Percentiles rank a stretch among this genome's conserved stretches.
These are phyloP conservation scores for Drosophila formosana DNA, from an alignment of 2,888 invertebrate species.

Conservation along the genomic window DNA sequence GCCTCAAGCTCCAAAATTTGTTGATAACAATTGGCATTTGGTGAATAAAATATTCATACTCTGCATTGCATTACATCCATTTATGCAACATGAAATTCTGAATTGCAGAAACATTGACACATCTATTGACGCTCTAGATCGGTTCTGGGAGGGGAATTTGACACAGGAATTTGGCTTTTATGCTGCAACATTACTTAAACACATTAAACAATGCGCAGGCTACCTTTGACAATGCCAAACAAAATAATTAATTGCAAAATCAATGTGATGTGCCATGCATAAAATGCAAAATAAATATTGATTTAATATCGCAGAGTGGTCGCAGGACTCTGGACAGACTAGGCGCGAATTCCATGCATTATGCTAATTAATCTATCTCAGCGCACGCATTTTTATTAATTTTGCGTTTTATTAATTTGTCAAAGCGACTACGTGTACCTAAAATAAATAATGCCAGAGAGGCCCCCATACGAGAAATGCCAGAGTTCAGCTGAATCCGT, in stretches of 20 bases:
- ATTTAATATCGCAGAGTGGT: slow-evolving; percentile 31
- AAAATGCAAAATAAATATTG: slow-evolving; percentile 20
- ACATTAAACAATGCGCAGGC: slow-evolving; percentile 16
- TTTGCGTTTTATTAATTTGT: slow-evolving; percentile 9
- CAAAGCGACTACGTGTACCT: not conserved
- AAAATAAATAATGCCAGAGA: slow-evolving; percentile 7
- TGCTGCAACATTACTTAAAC: slow-evolving; percentile 37
- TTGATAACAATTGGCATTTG: slow-evolving; percentile 25
- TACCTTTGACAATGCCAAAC: slow-evolving; percentile 27
- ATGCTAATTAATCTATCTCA: slow-evolving; percentile 36
- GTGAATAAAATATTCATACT: slow-evolving; percentile 36
- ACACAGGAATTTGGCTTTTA: slow-evolving; percentile 13
- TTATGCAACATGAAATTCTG: slow-evolving; percentile 33
- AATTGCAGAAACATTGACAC: slow-evolving; percentile 35
- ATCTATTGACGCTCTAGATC: slow-evolving; percentile 21
- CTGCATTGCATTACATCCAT: slow-evolving; percentile 19
- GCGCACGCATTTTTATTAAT: not conserved
- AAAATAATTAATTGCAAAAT: slow-evolving; percentile 58
- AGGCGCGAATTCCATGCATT: slow-evolving; percentile 24
- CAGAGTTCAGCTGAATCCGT: slow-evolving; percentile 39
- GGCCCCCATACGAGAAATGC: slow-evolving; percentile 28
- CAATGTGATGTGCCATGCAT: slow-evolving; percentile 37
- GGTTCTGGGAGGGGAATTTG: too few relatives aligned
- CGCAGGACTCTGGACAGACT: not conserved
- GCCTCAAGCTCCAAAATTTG: slow-evolving; percentile 21